A percentile compares a stretch with the other conserved stretches of the same genome.
Conservation (phyloP, 2,888 invertebrate genomes). For the Buathra laborator region DNA sequence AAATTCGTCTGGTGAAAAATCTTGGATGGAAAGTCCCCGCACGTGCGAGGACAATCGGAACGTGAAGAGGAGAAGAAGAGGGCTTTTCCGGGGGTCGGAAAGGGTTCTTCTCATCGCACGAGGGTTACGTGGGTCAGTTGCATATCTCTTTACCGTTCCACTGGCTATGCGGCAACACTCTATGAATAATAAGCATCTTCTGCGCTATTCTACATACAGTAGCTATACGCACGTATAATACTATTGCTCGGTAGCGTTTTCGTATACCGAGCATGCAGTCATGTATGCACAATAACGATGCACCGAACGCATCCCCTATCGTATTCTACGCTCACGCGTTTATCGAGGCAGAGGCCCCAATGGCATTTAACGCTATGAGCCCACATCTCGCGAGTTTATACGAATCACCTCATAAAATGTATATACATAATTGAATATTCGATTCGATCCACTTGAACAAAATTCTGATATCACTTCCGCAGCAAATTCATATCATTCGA, state of each 20-base stretch:
- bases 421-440: slow-evolving; percentile 9
- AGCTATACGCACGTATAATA: slow-evolving; percentile 13
- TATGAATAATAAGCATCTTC: slow-evolving; percentile 60
- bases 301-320: slow-evolving; percentile 16
- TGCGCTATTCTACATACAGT: slow-evolving; percentile 10
- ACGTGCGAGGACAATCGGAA: slow-evolving; percentile 51
- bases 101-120: slow-evolving; percentile 13
- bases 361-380: slow-evolving; percentile 17
- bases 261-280: slow-evolving; percentile 1
- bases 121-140: slow-evolving; percentile 64
- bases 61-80: slow-evolving; percentile 32
- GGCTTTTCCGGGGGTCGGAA: slow-evolving; percentile 45
- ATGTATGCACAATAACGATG: slow-evolving; percentile 29
- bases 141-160: slow-evolving; percentile 58
- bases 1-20: slow-evolving; percentile 49
- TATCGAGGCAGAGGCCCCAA: slow-evolving; percentile 11
- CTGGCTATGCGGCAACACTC: slow-evolving; percentile 35
- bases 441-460: not conserved
- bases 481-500: too few relatives aligned
- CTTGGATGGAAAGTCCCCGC: slow-evolving; percentile 43
- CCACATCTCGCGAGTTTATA: not conserved
- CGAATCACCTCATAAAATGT: slow-evolving; percentile 1
- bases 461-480: not conserved
- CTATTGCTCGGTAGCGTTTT: slow-evolving; percentile 3
- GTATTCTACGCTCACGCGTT: slow-evolving; percentile 5